These are phyloP conservation scores for Macrosteles quadrilineatus DNA, from an alignment of 1,140 invertebrate species.

Conservation along the genomic window DNA sequence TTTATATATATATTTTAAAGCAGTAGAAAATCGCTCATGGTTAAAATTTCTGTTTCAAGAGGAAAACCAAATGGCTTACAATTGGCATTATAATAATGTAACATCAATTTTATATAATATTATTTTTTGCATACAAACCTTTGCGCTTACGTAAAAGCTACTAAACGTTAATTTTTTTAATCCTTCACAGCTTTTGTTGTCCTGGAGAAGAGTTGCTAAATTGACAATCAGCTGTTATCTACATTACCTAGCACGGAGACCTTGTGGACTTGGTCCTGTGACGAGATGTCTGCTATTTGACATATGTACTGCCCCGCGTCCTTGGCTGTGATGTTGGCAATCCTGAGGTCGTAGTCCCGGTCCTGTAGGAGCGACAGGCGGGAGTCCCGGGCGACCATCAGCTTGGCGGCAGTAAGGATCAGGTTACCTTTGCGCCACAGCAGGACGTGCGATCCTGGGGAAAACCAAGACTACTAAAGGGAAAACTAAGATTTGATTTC, in stretches of 20 bases:
- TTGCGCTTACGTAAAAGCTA: too few species aligned
- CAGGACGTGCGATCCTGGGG: constrained; percentile 55
- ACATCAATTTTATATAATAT: too few species aligned
- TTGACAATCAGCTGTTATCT: too few species aligned
- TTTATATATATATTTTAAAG: too few species aligned
- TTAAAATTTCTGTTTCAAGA: too few species aligned
- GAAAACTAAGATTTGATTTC: background rate
- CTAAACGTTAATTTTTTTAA: too few species aligned
- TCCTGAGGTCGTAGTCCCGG: constrained; percentile 57
- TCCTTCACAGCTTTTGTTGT: too few species aligned
- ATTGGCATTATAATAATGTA: too few species aligned
- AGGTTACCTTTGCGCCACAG: constrained; percentile 61
- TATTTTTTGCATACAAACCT: too few species aligned
- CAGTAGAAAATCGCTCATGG: too few species aligned
- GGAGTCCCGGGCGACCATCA: constrained; percentile 60
- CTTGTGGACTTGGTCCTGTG: constrained; percentile 60
- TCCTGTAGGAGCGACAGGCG: constrained; percentile 54
- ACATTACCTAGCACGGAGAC: constrained; percentile 62
- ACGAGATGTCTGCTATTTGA: constrained; percentile 59
- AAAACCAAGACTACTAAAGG: background rate
- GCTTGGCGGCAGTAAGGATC: constrained; percentile 58
- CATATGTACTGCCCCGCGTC: constrained; percentile 63
- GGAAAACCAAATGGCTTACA: too few species aligned
- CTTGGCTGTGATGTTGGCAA: constrained; percentile 56
- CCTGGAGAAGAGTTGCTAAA: too few species aligned